Percentiles rank a stretch among this genome's conserved stretches.
Conservation (phyloP, 1,140 invertebrate genomes). For the Aphaenogaster rudis region DNA sequence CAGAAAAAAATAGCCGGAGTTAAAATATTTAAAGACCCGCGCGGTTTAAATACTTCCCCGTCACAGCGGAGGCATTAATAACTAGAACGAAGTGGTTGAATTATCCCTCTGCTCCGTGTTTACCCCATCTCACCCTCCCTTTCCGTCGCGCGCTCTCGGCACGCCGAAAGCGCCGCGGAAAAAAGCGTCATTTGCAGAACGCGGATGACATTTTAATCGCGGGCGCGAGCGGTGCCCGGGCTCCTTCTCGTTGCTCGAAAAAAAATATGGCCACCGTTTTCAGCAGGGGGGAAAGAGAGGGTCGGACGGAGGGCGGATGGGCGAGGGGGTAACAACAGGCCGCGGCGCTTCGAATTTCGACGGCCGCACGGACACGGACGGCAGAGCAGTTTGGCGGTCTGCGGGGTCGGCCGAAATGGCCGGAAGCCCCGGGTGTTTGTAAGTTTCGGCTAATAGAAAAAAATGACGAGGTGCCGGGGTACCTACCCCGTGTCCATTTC, state of each 20-base stretch:
- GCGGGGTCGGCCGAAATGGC: conserved; percentile 78
- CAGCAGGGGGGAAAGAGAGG: conserved; percentile 46
- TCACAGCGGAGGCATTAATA: conserved; percentile 69
- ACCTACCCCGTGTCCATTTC: conserved; percentile 80
- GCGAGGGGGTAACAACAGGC: conserved; percentile 43
- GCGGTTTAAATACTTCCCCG: conserved; percentile 60
- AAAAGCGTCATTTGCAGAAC: conserved; percentile 74
- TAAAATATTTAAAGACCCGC: conserved; percentile 68
- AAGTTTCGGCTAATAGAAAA: conserved; percentile 84
- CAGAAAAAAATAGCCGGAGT: conserved; percentile 67
- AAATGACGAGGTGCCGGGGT: conserved; percentile 79
- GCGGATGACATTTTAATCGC: conserved; percentile 77
- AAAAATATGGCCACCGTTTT: conserved; percentile 78
- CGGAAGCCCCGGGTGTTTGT: conserved; percentile 82
- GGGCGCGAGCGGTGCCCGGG: conserved; percentile 48
- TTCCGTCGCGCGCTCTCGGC: conserved; percentile 47
- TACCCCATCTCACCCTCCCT: conserved; percentile 52
- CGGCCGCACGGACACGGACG: conserved; percentile 66
- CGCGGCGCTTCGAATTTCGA: conserved; percentile 74
- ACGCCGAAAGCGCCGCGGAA: conserved; percentile 60
- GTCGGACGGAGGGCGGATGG: background rate
- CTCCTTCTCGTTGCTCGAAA: conserved; percentile 70
- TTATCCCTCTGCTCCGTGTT: conserved; percentile 68
- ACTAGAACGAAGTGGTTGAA: conserved; percentile 75
- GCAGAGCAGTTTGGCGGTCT: conserved; percentile 78